Conservation (phyloP, 2,888 invertebrate genomes). For the Vandiemenella viatica region DNA sequence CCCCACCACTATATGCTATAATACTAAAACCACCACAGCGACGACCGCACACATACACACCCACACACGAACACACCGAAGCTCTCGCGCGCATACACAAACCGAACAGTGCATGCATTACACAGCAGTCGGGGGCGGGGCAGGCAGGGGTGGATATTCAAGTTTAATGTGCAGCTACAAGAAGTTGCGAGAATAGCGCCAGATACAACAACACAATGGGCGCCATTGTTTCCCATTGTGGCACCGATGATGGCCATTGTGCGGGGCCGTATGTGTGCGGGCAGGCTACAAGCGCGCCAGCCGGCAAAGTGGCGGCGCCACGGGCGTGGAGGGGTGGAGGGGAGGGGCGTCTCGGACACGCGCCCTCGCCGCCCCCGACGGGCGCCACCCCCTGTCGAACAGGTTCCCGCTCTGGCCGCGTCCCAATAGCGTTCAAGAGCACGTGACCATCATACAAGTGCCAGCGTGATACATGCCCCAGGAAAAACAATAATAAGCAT, state of each 20-base stretch:
- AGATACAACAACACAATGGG: conserved; percentile 14
- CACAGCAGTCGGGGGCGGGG: conserved; percentile 3
- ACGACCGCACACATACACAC: conserved; percentile 2
- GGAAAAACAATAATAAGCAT: no score
- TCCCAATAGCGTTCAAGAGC: no score
- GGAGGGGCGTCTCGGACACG: conserved; percentile 6
- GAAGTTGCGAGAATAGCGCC: conserved; percentile 14
- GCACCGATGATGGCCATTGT: conserved; percentile 14
- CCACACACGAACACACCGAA: no score
- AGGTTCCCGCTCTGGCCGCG: conserved; percentile 20
- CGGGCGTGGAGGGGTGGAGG: background rate
- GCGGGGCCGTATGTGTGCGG: background rate
- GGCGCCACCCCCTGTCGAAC: conserved; percentile 18
- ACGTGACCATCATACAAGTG: no score
- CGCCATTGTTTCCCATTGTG: conserved; percentile 14
- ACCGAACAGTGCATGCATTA: conserved; percentile 12
- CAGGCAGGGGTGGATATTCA: conserved; percentile 11
- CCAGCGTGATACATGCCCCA: no score
- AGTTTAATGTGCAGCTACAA: conserved; percentile 15
- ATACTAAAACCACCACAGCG: conserved; percentile 9
- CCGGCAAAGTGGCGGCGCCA: background rate
- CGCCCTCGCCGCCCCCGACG: conserved; percentile 7
- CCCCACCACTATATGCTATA: conserved; percentile 10
- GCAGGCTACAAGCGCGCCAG: background rate
- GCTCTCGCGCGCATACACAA: background rate